These are phyloP conservation scores for Diorhabda sublineata DNA, from an alignment of 1,140 invertebrate genomes.

Conservation along the genomic window DNA sequence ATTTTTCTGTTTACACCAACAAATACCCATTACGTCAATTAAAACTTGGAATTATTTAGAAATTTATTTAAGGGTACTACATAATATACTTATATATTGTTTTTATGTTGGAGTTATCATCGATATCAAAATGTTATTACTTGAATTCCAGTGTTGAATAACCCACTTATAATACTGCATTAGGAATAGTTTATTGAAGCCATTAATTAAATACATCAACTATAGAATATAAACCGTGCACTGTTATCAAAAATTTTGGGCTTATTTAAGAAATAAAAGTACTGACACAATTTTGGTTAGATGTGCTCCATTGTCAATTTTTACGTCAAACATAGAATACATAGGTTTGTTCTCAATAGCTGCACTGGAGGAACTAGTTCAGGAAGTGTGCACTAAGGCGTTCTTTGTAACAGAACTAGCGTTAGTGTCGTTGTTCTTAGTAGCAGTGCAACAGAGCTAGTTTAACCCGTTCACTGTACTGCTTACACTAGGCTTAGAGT, in stretches of 20 bases:
- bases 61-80: slow-evolving; percentile 19
- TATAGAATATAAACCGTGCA: background rate
- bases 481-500: too few relatives aligned
- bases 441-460: too few relatives aligned
- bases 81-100: slow-evolving; percentile 13
- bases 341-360: too few relatives aligned
- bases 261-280: too few relatives aligned
- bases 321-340: too few relatives aligned
- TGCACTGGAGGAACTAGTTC: too few relatives aligned
- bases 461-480: too few relatives aligned
- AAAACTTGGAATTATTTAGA: slow-evolving; percentile 13
- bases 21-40: slow-evolving; percentile 55
- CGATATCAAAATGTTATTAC: slow-evolving; percentile 32
- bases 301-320: too few relatives aligned
- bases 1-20: slow-evolving; percentile 58
- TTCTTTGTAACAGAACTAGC: too few relatives aligned
- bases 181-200: slow-evolving; percentile 14
- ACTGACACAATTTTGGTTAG: too few relatives aligned
- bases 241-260: background rate
- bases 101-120: slow-evolving; percentile 38
- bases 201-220: slow-evolving; percentile 13
- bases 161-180: slow-evolving; percentile 23
- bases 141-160: slow-evolving; percentile 16
- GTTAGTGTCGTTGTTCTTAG: too few relatives aligned
- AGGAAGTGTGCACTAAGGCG: too few relatives aligned